A percentile compares a stretch with the other conserved stretches of the same genome.
phyloP scores from a whole-genome alignment of 2,888 invertebrate genomes.

The Cantharis nigra region DNA sequence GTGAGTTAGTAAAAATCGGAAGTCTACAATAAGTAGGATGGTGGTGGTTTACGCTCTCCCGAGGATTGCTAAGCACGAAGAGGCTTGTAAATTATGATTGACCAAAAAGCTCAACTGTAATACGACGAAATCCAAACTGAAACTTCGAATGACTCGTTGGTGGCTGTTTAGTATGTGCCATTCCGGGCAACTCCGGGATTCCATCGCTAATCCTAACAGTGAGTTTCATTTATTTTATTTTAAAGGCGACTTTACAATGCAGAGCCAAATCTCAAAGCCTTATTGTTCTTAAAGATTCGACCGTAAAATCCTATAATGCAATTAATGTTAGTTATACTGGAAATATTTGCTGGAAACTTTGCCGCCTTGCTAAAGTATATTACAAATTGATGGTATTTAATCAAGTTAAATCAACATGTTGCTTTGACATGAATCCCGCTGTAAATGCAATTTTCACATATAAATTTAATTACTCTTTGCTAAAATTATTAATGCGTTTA shows the following conservation, averaged over 20 bases:
- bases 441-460: not conserved
- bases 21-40: not conserved
- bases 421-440: not conserved
- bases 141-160: constrained; percentile 64
- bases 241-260: not conserved
- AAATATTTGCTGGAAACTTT: not conserved
- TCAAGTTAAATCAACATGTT: not conserved
- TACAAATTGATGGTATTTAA: not conserved
- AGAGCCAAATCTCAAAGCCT: not conserved
- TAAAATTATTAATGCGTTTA: not conserved
- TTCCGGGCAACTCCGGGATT: constrained; percentile 58
- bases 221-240: constrained; percentile 25
- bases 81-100: constrained; percentile 14
- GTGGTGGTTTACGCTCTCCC: not conserved
- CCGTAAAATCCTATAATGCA: not conserved
- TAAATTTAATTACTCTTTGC: not conserved
- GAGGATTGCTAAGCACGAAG: not conserved
- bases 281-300: not conserved
- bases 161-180: constrained; percentile 69
- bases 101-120: constrained; percentile 12
- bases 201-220: constrained; percentile 48
- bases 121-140: constrained; percentile 15
- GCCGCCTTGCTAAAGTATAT: not conserved
- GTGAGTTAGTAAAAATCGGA: not conserved
- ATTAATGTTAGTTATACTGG: not conserved